Evolutionary conservation across 2,888 invertebrate species (phyloP).

Genomic region (Leucoma salicis): DNA sequence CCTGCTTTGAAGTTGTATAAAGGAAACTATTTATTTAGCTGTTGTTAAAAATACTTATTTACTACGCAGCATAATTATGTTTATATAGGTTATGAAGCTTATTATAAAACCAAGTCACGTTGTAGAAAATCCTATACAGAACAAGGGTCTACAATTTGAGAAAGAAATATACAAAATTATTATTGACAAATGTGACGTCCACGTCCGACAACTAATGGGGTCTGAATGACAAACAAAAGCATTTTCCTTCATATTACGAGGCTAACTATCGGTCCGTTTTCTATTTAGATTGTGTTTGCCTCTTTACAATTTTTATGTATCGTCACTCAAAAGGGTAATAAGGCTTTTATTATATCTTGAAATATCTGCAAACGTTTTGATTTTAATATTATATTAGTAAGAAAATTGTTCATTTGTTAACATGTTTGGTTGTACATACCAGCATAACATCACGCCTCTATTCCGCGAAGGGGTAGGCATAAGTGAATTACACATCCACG

Average conservation of each 20-base stretch:
- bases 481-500: no score
- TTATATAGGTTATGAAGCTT: background rate
- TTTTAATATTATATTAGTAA: no score
- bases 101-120: background rate
- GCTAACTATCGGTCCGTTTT: conserved; percentile 5
- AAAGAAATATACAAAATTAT: conserved; percentile 13
- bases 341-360: no score
- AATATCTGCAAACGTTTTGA: no score
- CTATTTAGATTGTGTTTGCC: conserved; percentile 2
- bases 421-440: no score
- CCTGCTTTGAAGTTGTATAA: no score
- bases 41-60: no score
- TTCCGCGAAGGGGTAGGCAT: no score
- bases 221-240: conserved; percentile 16
- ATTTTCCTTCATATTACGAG: conserved; percentile 15
- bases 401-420: no score
- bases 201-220: conserved; percentile 15
- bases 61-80: background rate
- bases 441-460: no score
- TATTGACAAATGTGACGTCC: conserved; percentile 10
- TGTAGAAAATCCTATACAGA: background rate
- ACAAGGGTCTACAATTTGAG: conserved; percentile 14
- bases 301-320: no score
- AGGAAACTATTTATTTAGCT: no score
- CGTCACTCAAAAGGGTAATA: conserved; percentile 8